Evolutionary conservation across 2,113 vertebrate genomes (phyloP), one percentile per base, ranked within the genome.

Genomic region (Puntigrus tetrazona): DNA sequence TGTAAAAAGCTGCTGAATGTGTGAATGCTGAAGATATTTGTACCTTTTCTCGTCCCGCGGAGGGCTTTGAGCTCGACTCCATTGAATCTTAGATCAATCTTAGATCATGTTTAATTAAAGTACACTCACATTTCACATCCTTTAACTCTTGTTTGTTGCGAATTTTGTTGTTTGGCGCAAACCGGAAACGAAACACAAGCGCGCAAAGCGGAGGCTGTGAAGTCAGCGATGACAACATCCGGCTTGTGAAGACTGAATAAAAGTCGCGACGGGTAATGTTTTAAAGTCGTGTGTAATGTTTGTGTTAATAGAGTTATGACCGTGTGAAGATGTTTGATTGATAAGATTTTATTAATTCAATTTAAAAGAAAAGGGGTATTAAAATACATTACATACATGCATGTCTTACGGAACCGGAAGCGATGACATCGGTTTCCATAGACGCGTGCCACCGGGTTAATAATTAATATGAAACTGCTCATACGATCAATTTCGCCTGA

Each of bases 121-220:
- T 78, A 87, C 82, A 89, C 84, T 78, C 14, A 79, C 50, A 59
- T 61, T 25, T 78, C 47, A 34, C 6, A 1, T 34, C 9, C 6
- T 20, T 7, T 47, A 47, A 1, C 2, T 45, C 25, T n/a, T 22
- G 27, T 47, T 18, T 67, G 47, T 31, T 47, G 61, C 7, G 9
- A 76, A 76, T 76, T n/a, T 31, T 50, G 25, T 13, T 45, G 7
- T 16, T 13, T 20, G 2, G 41, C 4, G 41, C 5, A 34, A 70
- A 69, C 80, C 78, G 81, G 74, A 86, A 86, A 86, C 85, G 57
- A 67, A 57, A 70, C 4, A n/a, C 47, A 69, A 82, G 59, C 85
- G 80, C 80, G 79, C 52, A 78, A 36, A 59, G 38, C 22, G 11
- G 18, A 13, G 36, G 2, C 1, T 5, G 70, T 14, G 81, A 61